Percentiles rank a stretch among this genome's conserved stretches.
Evolutionary conservation across 2,888 invertebrate genomes (phyloP).

Genomic region (Euclidia mi): DNA sequence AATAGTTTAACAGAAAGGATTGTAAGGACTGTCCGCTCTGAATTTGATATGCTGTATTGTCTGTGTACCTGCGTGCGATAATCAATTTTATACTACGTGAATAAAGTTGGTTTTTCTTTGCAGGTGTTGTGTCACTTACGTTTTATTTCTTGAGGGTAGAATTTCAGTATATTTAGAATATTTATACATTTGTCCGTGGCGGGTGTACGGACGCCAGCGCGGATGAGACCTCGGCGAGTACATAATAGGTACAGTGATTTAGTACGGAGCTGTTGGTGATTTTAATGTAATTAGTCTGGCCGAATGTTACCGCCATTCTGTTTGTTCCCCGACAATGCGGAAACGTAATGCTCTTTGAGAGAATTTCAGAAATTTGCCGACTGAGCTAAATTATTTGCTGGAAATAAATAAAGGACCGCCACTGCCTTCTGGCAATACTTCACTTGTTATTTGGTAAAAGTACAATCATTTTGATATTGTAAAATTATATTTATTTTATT

Average conservation of each 20-base stretch:
- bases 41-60: constrained; percentile 51
- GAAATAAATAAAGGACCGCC: constrained; percentile 52
- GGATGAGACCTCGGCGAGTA: constrained; percentile 82
- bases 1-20: constrained; percentile 90
- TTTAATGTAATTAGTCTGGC: constrained; percentile 86
- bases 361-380: constrained; percentile 55
- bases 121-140: constrained; percentile 12
- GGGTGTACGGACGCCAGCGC: constrained; percentile 72
- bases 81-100: constrained; percentile 21
- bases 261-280: constrained; percentile 82
- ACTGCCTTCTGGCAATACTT: constrained; percentile 38
- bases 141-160: constrained; percentile 55
- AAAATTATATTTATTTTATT: not conserved
- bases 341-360: constrained; percentile 56
- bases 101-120: constrained; percentile 48
- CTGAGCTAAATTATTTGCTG: constrained; percentile 53
- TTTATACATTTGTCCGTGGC: constrained; percentile 86
- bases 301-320: constrained; percentile 76
- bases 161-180: constrained; percentile 88
- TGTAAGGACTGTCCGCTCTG: constrained; percentile 72
- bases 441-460: constrained; percentile 27
- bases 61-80: constrained; percentile 23
- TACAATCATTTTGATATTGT: constrained; percentile 10
- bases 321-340: constrained; percentile 64
- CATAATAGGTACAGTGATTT: constrained; percentile 87